Base-by-base conservation (phyloP, 1,140 invertebrate genomes). In the Lineus longissimus region DNA sequence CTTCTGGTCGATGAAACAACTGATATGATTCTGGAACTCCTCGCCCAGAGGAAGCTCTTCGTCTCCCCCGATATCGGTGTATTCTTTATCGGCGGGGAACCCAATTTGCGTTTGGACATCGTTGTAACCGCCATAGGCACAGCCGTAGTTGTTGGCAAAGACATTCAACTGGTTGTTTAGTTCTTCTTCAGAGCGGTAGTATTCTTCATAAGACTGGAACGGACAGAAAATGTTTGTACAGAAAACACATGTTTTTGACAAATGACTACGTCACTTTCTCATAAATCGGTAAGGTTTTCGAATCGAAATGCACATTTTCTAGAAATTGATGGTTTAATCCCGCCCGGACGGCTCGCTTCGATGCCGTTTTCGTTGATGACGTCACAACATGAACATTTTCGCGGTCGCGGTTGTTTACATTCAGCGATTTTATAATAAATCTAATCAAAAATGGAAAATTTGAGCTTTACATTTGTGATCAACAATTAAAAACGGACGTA, bases 61-160 rank as follows among this genome's bases (percentile, higher is more conserved):
- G 67, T 75, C 72, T 15, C 70, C 72, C 11, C 68, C 73, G 2
- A 75, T 19, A 61, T 75, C 70, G 1, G 72, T 70, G 59, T 76
- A 76, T 2, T 69, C 73, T 64, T 40, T 40, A 36, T 66, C 56
- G 59, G 65, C 71, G 23, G 61, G 61, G 51, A 57, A 74, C 1
- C 74, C 74, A 9, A 70, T 75, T 58, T 76, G 76, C 22, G 67
- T 66, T 15, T 71, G 55, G 7, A 77, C 73, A 19, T 63, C 64
- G 54, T 76, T 77, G 0, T 70, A 17, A 0, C 76, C 74, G 15
- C 74, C 74, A 56, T 77, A 77, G 1, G 72, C 68, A 40, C 62
- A 45, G n/a, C 72, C 69, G 68, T 76, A 74, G 59, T 77, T 77
- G 29, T 66, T 61, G 19, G 73, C 70, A 70, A 75, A 77, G 11